Conservation (phyloP, 2,888 invertebrate species). For the Drosophila siamana region DNA sequence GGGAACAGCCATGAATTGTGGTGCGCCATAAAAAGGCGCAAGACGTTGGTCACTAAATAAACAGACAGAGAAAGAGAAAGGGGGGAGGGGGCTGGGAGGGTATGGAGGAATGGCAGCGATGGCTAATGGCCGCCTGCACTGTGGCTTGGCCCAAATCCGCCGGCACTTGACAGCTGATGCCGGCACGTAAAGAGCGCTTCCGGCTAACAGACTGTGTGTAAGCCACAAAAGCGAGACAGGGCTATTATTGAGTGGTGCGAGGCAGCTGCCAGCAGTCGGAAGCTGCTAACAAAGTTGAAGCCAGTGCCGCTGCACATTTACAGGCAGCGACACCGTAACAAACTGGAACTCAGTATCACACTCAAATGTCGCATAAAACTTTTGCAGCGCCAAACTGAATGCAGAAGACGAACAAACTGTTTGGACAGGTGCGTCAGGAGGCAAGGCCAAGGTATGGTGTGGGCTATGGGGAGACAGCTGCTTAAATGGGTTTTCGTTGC, state of each 20-base stretch:
- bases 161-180: constrained; percentile 71
- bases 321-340: no score
- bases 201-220: constrained; percentile 49
- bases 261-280: constrained; percentile 27
- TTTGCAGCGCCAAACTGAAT: constrained; percentile 26
- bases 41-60: constrained; percentile 68
- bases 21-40: constrained; percentile 58
- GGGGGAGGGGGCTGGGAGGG: no score
- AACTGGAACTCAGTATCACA: constrained; percentile 13
- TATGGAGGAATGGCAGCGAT: background rate
- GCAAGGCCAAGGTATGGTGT: background rate
- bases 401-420: constrained; percentile 12
- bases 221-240: constrained; percentile 15
- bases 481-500: constrained; percentile 66
- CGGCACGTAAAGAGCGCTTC: constrained; percentile 67
- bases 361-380: constrained; percentile 42
- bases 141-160: constrained; percentile 67
- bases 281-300: constrained; percentile 70
- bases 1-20: background rate
- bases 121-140: constrained; percentile 47
- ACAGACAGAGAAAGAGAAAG: constrained; percentile 50
- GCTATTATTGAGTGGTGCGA: background rate
- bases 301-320: constrained; percentile 14
- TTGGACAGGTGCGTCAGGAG: constrained; percentile 39
- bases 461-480: constrained; percentile 49